Conservation (phyloP, 2,888 invertebrate genomes). For the Campoplex capitator region DNA sequence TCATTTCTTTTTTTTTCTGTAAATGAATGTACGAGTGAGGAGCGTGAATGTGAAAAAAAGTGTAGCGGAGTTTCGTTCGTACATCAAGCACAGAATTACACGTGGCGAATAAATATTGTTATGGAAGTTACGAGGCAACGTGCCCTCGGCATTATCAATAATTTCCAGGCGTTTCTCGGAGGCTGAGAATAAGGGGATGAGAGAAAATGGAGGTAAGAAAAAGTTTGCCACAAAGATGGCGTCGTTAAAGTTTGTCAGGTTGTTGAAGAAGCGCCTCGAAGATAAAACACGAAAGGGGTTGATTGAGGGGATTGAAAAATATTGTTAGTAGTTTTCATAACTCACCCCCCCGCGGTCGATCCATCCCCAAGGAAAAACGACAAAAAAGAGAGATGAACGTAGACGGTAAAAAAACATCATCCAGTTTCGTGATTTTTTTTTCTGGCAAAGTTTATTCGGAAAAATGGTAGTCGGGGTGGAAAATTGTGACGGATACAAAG, state of each 20-base stretch:
- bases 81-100: slow-evolving; percentile 20
- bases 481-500: slow-evolving; percentile 53
- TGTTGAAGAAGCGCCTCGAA: not conserved
- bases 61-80: slow-evolving; percentile 11
- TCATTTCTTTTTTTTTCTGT: not conserved
- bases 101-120: slow-evolving; percentile 48
- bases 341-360: not conserved
- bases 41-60: slow-evolving; percentile 16
- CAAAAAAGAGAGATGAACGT: not conserved
- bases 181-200: slow-evolving; percentile 4
- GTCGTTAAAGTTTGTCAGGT: slow-evolving; percentile 45
- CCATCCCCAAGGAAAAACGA: slow-evolving; percentile 2
- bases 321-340: slow-evolving; percentile 44
- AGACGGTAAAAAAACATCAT: not conserved
- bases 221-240: slow-evolving; percentile 56
- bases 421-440: slow-evolving; percentile 32
- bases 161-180: slow-evolving; percentile 57
- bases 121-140: slow-evolving; percentile 41
- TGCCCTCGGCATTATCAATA: slow-evolving; percentile 58
- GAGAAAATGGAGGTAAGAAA: slow-evolving; percentile 28
- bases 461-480: slow-evolving; percentile 30
- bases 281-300: slow-evolving; percentile 37
- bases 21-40: not conserved
- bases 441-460: slow-evolving; percentile 32
- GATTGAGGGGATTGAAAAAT: slow-evolving; percentile 50